Evolutionary conservation across 1,140 invertebrate species (phyloP), one percentile per base, ranked within the genome.

Genomic region (Antheraea mylitta): DNA sequence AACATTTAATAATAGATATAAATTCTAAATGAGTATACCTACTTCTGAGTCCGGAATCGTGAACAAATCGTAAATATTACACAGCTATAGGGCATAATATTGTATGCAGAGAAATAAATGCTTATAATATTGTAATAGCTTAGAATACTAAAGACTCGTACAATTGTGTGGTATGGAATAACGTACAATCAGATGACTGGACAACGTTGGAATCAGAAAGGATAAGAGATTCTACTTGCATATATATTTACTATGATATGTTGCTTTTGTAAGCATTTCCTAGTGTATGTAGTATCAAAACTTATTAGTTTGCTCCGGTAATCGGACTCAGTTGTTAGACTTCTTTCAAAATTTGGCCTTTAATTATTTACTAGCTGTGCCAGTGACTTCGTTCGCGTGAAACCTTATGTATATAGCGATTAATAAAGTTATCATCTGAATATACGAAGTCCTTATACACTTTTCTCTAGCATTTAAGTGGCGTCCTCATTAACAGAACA

Each of bases 111-210:
- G n/a, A 48, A 45, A 65, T 65, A 53, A 65, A 66, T 73, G 73
- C 66, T 69, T 69, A 59, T 69, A 69, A 67, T 71, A 74, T 74
- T 69, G 74, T 76, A 73, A 76, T 73, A 30, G 67, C 18, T 11
- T n/a, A 53, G 45, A 53, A 53, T 53, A 53, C 45, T 53, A 53
- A 53, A 53, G 45, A 16, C 45, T 53, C 16, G 30, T 63, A 63
- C 61, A 70, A 67, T 71, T 70, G 71, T 73, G 36, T 74, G 69
- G 62, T 74, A 63, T 74, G 73, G 53, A 69, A 70, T 48, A 70
- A 74, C 70, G 72, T 70, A 74, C 71, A 74, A 79, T 79, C 77
- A 73, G 77, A 79, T 79, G 75, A 71, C 73, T 75, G 77, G 72
- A 77, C 77, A 77, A 79, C 75, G 69, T 63, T 36, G n/a, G 37